Percentiles rank a stretch among this genome's conserved stretches.
These are phyloP conservation scores for Oreortyx pictus DNA, from an alignment of 2,797 vertebrate genomes.

Conservation along the genomic window DNA sequence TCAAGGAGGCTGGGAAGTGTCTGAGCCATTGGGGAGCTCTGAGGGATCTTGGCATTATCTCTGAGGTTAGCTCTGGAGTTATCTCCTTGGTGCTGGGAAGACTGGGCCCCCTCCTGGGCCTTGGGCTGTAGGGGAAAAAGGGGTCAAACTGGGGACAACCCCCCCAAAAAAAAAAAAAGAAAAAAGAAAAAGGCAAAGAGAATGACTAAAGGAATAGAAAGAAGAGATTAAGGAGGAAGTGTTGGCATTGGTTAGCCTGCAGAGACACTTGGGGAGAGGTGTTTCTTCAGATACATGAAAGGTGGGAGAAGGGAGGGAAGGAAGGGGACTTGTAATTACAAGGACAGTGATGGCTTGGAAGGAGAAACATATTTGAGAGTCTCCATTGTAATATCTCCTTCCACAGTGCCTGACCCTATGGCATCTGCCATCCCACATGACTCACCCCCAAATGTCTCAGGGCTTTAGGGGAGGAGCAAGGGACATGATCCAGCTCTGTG, in stretches of 20 bases:
- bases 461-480: not conserved
- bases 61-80: constrained; percentile 16
- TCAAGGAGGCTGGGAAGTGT: not conserved
- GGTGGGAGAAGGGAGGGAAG: not conserved
- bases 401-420: not conserved
- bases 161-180: not conserved
- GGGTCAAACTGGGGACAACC: constrained; percentile 28
- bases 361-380: not conserved
- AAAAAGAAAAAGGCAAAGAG: not conserved
- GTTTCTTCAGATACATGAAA: not conserved
- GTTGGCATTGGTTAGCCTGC: not conserved
- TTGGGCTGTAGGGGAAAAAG: not conserved
- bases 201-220: not conserved
- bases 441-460: fast-evolving
- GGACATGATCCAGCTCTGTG: not conserved
- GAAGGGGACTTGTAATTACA: not conserved
- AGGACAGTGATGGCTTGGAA: not conserved
- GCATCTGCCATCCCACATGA: not conserved
- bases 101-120: not conserved
- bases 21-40: not conserved
- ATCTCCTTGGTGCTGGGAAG: constrained; percentile 6
- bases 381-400: not conserved
- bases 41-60: not conserved
- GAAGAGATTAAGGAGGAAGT: not conserved
- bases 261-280: not conserved